These are phyloP conservation scores for Torymus auratus DNA, from an alignment of 2,888 invertebrate genomes.

Conservation along the genomic window DNA sequence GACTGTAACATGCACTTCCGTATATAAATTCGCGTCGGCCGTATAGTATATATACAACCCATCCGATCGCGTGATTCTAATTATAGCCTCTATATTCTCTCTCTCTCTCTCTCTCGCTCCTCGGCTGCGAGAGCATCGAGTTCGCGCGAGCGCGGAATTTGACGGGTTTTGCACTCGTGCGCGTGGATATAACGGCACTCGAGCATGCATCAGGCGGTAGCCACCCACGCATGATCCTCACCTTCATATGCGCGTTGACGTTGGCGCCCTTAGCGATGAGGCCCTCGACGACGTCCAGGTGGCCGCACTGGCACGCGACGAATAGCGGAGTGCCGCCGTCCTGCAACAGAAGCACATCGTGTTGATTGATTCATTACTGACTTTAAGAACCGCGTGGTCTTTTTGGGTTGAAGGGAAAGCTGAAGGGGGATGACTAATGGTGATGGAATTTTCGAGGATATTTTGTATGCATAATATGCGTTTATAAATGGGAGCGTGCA, in stretches of 20 bases:
- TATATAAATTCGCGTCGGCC: too few species aligned
- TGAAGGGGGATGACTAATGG: too few species aligned
- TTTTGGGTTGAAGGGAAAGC: too few species aligned
- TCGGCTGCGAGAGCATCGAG: slow-evolving; percentile 3
- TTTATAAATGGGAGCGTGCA: background rate
- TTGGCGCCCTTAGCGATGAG: slow-evolving; percentile 89
- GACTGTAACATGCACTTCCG: too few species aligned
- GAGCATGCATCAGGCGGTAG: slow-evolving; percentile 33
- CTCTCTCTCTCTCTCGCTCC: background rate
- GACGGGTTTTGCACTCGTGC: slow-evolving; percentile 8
- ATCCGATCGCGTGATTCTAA: slow-evolving; percentile 39
- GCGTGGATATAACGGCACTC: slow-evolving; percentile 35
- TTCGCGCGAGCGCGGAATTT: slow-evolving; percentile 25
- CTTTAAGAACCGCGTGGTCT: background rate
- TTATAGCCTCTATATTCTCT: slow-evolving; percentile 24
- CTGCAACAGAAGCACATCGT: slow-evolving; percentile 77
- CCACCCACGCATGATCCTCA: slow-evolving; percentile 67
- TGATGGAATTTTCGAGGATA: too few species aligned
- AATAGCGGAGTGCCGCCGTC: slow-evolving; percentile 97
- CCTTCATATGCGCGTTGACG: slow-evolving; percentile 91
- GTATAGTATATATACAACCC: too few species aligned
- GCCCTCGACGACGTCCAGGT: slow-evolving; percentile 91
- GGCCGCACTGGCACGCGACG: slow-evolving; percentile 94
- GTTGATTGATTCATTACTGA: too few species aligned
- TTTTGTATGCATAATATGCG: too few species aligned